phyloP scores from a whole-genome alignment of 2,888 invertebrate genomes.

The Eilema griseolum region DNA sequence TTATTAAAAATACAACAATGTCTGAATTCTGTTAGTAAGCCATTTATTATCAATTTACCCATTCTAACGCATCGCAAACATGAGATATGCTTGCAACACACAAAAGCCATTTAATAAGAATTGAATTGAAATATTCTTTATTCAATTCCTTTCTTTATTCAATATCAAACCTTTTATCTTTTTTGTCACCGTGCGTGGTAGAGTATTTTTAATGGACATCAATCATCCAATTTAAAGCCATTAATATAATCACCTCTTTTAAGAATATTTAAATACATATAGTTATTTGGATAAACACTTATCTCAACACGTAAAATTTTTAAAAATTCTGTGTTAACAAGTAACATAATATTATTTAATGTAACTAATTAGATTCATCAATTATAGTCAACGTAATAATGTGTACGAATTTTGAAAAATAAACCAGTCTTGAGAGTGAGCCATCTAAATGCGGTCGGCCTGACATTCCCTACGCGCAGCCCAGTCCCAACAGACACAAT shows the following conservation, averaged over 20 bases:
- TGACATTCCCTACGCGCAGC: not conserved
- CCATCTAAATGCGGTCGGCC: not conserved
- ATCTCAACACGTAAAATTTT: not conserved
- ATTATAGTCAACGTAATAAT: not conserved
- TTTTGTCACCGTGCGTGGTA: not conserved
- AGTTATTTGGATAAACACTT: not conserved
- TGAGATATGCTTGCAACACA: too few species aligned
- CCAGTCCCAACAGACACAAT: not conserved
- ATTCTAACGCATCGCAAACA: not conserved
- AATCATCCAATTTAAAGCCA: not conserved
- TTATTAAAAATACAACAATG: constrained; percentile 4
- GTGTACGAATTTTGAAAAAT: not conserved
- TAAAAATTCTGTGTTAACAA: not conserved
- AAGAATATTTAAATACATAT: not conserved
- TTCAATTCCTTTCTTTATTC: not conserved
- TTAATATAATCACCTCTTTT: not conserved
- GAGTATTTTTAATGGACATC: not conserved
- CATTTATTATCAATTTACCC: constrained; percentile 7
- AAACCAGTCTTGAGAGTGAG: not conserved
- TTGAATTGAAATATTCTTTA: too few species aligned
- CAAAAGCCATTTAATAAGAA: too few species aligned
- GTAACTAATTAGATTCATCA: not conserved
- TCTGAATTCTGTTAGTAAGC: not conserved
- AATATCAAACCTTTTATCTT: not conserved
- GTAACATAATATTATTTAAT: not conserved